These are phyloP conservation scores for Apodemia hepburni DNA, from an alignment of 2,888 invertebrate genomes.

Conservation along the genomic window DNA sequence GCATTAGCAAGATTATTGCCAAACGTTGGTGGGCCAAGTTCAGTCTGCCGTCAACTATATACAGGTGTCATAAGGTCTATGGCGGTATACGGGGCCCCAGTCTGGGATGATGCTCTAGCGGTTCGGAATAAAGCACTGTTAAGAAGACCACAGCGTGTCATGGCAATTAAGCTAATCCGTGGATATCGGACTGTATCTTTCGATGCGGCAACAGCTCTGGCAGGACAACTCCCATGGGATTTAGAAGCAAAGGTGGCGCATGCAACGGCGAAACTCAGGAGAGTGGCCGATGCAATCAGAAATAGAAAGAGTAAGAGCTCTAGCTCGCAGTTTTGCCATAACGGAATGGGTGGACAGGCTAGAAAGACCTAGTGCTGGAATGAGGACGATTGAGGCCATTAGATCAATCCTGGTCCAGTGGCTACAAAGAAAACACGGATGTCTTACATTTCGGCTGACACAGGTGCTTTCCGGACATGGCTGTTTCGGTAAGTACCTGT, in stretches of 20 bases:
- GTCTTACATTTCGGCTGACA: no score
- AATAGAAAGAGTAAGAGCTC: background rate
- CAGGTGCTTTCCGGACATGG: no score
- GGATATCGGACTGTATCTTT: background rate
- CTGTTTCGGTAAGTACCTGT: no score
- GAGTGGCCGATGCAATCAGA: no score
- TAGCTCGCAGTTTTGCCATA: background rate
- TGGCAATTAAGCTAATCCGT: background rate
- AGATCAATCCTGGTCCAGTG: no score
- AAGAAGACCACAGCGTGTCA: background rate
- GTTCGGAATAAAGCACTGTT: background rate
- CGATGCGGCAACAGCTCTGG: background rate
- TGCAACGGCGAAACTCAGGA: no score
- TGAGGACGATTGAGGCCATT: background rate
- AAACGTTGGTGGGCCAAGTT: background rate
- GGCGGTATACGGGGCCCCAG: constrained; percentile 9
- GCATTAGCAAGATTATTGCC: background rate
- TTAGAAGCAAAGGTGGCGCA: background rate
- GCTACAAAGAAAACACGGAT: no score
- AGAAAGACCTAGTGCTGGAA: background rate
- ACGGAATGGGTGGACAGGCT: background rate
- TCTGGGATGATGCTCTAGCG: background rate
- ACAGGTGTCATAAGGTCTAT: background rate
- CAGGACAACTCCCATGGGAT: constrained; percentile 1
- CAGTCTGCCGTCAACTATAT: background rate